Conservation (phyloP, 30 jellyfish, hydroid and myxozoan genomes). For the Cassiopea xamachana region DNA sequence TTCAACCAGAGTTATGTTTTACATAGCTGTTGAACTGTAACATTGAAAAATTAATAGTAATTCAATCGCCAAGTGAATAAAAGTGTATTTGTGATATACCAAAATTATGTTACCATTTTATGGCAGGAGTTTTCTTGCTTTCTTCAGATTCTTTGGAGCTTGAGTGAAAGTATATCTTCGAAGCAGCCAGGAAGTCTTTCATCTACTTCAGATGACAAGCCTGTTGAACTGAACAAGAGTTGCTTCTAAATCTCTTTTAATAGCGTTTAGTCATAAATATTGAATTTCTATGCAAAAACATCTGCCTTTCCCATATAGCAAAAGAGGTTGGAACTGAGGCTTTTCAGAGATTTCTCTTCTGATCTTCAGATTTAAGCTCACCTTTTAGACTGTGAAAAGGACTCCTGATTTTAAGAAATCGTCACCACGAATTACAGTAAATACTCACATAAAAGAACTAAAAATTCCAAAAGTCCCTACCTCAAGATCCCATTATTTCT, state of each 20-base stretch:
- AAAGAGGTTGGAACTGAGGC: not conserved
- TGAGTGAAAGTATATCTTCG: not conserved
- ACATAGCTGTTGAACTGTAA: too few species aligned
- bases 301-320: not conserved
- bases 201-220: not conserved
- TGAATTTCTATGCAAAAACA: not conserved
- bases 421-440: too few species aligned
- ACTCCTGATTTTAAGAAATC: too few species aligned
- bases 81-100: not conserved
- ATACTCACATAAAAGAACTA: too few species aligned
- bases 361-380: not conserved
- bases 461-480: too few species aligned
- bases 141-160: not conserved
- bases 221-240: conserved; percentile 1
- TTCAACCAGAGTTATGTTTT: too few species aligned
- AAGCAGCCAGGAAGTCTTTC: not conserved
- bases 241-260: not conserved
- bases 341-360: not conserved
- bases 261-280: not conserved
- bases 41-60: not conserved
- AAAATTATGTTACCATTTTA: not conserved
- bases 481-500: too few species aligned
- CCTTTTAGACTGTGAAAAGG: too few species aligned
- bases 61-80: not conserved
- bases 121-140: not conserved